Evolutionary conservation across 2,888 invertebrate genomes (phyloP), one percentile per base, ranked within the genome.

Genomic region (Malacosoma neustria): DNA sequence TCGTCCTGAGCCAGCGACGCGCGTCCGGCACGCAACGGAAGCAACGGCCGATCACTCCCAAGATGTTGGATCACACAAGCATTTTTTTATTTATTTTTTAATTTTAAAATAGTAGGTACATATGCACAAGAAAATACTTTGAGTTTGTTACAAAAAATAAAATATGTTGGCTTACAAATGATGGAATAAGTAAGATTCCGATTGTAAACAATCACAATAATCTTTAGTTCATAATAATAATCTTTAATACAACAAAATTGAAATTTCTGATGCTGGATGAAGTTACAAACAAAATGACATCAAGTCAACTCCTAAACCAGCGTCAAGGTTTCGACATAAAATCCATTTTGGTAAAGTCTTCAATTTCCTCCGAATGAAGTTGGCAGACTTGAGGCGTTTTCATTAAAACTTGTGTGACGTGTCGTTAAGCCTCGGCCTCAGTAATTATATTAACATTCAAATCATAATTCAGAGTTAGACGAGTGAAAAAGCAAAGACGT

Each of bases 321-420:
- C 45, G 33, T 41, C 41, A 35, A 38, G 45, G 42, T 44, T 53
- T 51, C 52, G 61, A 57, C 60, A 63, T 56, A 57, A 74, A 76
- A 72, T 71, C 64, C 63, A 72, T 73, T 72, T 61, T 54, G 60
- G 48, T 60, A 72, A 71, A 57, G 34, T 50, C 63, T 66, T 59
- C 73, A 74, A 80, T 73, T 77, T 69, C 66, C 67, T 61, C 49
- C 48, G 45, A 49, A 50, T 43, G 41, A 77, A 82, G 60, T 82
- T 80, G 44, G 56, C 61, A 70, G 75, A 71, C 74, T 69, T 57
- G 34, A 61, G 66, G 56, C 57, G 60, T 65, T 72, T 82, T 79
- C 81, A 80, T 84, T 84, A 75, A 77, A 84, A 82, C 76, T 84
- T 81, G 68, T 64, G 72, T 82, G 80, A 77, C 80, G 75, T 79